Evolutionary conservation across 1,140 invertebrate species (phyloP).

Genomic region (Lordiphosa collinella): DNA sequence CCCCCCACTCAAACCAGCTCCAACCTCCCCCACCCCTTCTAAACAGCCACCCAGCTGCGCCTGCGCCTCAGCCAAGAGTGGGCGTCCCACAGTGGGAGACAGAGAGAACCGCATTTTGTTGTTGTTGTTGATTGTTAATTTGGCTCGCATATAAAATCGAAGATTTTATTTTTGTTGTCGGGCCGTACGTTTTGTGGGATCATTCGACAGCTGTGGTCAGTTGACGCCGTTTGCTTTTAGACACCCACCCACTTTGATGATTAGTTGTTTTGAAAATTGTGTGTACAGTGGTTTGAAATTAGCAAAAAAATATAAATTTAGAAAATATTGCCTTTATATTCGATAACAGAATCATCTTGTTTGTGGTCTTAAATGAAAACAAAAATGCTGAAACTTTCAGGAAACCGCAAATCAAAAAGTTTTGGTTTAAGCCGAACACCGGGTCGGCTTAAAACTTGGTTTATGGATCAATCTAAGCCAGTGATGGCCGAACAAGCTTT

Average conservation of each 20-base stretch:
- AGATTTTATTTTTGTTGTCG: slow-evolving; percentile 50
- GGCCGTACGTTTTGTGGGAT: slow-evolving; percentile 10
- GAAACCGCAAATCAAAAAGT: too few relatives aligned
- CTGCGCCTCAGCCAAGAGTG: slow-evolving; percentile 43
- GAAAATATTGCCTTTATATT: too few relatives aligned
- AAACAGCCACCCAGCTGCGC: slow-evolving; percentile 35
- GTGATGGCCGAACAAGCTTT: too few relatives aligned
- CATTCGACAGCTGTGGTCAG: slow-evolving; percentile 40
- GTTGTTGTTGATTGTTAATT: slow-evolving; percentile 42
- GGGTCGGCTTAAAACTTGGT: too few relatives aligned
- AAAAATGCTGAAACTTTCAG: too few relatives aligned
- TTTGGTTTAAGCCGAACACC: too few relatives aligned
- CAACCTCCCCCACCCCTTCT: background rate
- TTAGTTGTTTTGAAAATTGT: slow-evolving; percentile 22
- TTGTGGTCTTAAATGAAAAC: too few relatives aligned
- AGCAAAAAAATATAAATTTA: too few relatives aligned
- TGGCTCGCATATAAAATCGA: slow-evolving; percentile 59
- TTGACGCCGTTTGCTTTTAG: slow-evolving; percentile 37
- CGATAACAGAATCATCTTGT: too few relatives aligned
- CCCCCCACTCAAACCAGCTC: slow-evolving; percentile 36
- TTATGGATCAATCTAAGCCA: too few relatives aligned
- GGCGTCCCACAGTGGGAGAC: slow-evolving; percentile 38
- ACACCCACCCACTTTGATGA: slow-evolving; percentile 63
- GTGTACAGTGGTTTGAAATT: slow-evolving; percentile 25
- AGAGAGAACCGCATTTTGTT: slow-evolving; percentile 12